These are phyloP conservation scores for Theropithecus gelada DNA, from an alignment of 2,113 vertebrate species.

Conservation along the genomic window DNA sequence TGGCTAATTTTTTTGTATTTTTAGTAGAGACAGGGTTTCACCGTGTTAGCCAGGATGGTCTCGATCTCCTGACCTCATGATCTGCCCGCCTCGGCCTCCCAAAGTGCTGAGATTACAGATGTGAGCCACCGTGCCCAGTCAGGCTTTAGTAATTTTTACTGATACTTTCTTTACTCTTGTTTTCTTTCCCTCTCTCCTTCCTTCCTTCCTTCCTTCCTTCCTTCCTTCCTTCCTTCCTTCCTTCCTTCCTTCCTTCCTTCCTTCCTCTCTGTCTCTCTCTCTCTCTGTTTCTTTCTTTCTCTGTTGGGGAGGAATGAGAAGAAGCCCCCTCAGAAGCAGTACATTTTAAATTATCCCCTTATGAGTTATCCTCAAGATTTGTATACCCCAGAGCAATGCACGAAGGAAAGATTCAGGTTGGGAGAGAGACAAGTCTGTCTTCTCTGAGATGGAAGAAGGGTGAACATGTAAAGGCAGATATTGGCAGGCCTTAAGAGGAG, in stretches of 20 bases:
- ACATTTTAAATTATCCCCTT: not conserved
- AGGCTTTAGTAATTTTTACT: not conserved
- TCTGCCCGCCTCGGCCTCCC: too few relatives aligned
- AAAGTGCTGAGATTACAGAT: too few relatives aligned
- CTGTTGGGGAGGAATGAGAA: not conserved
- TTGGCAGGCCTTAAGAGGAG: not conserved
- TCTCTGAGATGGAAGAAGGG: not conserved
- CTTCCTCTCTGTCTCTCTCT: rapidly evolving
- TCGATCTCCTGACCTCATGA: too few relatives aligned
- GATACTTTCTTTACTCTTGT: not conserved
- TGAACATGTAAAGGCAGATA: not conserved
- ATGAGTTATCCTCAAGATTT: not conserved
- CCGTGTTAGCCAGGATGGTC: too few relatives aligned
- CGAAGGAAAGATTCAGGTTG: not conserved
- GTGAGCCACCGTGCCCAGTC: too few relatives aligned
- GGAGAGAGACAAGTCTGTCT: not conserved
- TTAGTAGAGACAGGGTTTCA: too few relatives aligned
- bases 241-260: too few relatives aligned
- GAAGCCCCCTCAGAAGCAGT: not conserved
- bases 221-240: too few relatives aligned
- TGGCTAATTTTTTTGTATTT: too few relatives aligned
- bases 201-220: too few relatives aligned
- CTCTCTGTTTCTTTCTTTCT: too few relatives aligned
- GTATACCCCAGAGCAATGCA: not conserved
- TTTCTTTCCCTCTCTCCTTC: too few relatives aligned